These are phyloP conservation scores for Haemorhous mexicanus DNA, from an alignment of 2,113 vertebrate genomes.

Conservation along the genomic window DNA sequence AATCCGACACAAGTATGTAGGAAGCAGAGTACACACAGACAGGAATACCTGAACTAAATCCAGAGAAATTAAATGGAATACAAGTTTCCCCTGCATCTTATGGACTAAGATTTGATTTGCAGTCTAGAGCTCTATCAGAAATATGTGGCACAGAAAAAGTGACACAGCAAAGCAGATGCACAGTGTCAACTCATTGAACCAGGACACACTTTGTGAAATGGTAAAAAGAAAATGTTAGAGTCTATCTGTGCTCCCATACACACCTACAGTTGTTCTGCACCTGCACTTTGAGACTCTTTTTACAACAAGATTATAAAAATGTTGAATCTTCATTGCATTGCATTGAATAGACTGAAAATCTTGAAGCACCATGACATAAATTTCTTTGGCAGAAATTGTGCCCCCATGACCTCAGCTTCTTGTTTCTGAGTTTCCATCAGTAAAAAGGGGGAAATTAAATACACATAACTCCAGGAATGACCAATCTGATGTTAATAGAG, in stretches of 20 bases:
- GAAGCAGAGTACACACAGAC: fast-evolving
- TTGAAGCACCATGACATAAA: background rate
- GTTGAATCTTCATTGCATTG: background rate
- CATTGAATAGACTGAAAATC: background rate
- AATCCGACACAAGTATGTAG: background rate
- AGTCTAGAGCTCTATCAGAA: background rate
- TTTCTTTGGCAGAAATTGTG: background rate
- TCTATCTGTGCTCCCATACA: background rate
- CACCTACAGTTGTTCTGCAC: background rate
- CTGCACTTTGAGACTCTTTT: background rate
- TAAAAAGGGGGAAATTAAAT: background rate
- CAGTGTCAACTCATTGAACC: background rate
- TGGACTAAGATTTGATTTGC: background rate
- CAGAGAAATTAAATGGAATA: background rate
- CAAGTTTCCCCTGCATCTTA: background rate
- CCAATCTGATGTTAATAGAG: background rate
- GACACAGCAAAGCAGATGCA: background rate
- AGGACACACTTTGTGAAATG: background rate
- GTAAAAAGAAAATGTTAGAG: background rate
- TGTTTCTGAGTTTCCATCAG: background rate
- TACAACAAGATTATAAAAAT: background rate
- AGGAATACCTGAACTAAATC: background rate
- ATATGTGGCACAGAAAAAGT: background rate
- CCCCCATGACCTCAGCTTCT: background rate
- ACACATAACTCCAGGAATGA: background rate